Evolutionary conservation across 2,113 vertebrate species (phyloP), one percentile per base, ranked within the genome.

Genomic region (Ascaphus truei): DNA sequence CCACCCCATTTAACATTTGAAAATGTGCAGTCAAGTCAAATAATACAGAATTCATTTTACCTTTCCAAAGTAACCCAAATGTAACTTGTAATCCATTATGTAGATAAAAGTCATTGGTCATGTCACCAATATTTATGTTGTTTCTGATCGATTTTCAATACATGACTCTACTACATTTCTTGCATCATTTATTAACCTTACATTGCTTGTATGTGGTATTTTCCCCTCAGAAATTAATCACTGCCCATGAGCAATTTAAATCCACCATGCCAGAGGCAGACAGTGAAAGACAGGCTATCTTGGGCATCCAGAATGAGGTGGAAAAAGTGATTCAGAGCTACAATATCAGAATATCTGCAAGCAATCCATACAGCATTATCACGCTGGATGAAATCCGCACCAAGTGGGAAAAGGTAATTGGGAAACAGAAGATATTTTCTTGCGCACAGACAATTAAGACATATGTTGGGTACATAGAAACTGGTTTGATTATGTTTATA

Each of bases 281-380:
- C 4, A 87, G 89, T 15, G 97, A 99, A 79, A 90, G 94, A 76
- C 94, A 97, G 83, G 94, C 97, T 74, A 98, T 99, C 74, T 52
- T 96, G 69, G 95, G 94, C 72, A 98, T 98, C 80, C 94, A 98
- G 75, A 96, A 91, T 5, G 96, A 99, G 85, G 95, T 98, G 81
- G 94, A 93, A 75, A 99, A 98, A 83, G 97, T 98, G 75, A 93
- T 93, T 73, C 94, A 98, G 84, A 98, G 95, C 77, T 98, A 98
- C 53, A 93, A 68, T 76, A 94, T 99, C 84, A 89, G 89, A 77
- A 89, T 92, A 75, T 89, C 82, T 48, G 83, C 93, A 16, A 85
- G 79, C 77, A 98, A 98, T 81, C 96, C 95, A 2, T 99, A 97
- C 83, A 96, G 93, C 88, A 92, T 91, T 0, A 88, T 98, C 75